Evolutionary conservation across 2,888 invertebrate genomes (phyloP), one percentile per base, ranked within the genome.

Genomic region (Automeris io): DNA sequence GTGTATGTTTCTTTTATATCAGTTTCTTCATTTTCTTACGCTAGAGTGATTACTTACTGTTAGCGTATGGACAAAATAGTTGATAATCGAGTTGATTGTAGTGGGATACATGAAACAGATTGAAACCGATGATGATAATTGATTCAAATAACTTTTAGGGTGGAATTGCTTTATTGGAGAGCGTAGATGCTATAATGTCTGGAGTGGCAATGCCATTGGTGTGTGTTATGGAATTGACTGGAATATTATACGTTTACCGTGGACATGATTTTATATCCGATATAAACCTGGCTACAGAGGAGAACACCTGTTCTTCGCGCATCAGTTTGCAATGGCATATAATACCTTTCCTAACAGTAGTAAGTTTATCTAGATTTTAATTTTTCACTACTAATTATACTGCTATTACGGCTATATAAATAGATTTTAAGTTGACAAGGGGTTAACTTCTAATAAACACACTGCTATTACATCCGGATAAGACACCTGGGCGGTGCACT

Each of bases 241-340:
- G 67, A 18, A 44, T 85, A 31, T 39, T 85, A 37, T 76, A 65
- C 47, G 63, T 80, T 44, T 83, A 83, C 53, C 63, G 75, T 35
- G 62, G 72, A 37, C 55, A 40, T 25, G 85, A 85, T 52, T 85
- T 85, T 46, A 35, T 70, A 5, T 83, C 85, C 1, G 85, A 85
- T 46, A 57, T 82, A 55, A 61, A 74, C 37, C 18, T 82, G 5
- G 71, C 85, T 16, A 81, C 74, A 7, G 86, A 83, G 40, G 82
- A 83, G 0, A 78, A 70, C 47, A 37, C 61, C 3, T 83, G 86
- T 49, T 46, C 74, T 1, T 43, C 70, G 2, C 67, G 83, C 7
- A 63, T 85, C 23, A 44, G 47, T 40, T 47, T 57, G 5, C 77
- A 75, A 50, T 83, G 78, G 80, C 61, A 70, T 29, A 48, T 74